Base-by-base conservation (phyloP, 35 echinoderm and acorn worm species). In the Apostichopus californicus region DNA sequence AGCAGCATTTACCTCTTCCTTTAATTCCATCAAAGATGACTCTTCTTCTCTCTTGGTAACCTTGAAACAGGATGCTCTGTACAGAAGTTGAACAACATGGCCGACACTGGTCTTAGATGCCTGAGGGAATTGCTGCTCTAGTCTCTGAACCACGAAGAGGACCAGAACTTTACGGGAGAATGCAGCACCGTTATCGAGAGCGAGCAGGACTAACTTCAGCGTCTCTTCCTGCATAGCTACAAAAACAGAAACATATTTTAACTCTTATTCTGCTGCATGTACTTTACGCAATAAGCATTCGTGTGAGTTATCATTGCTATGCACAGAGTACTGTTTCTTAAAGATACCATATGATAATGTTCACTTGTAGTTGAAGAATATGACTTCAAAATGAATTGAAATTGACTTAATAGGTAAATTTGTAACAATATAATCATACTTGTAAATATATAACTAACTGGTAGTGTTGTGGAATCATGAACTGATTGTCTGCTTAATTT, bases 121-220 rank as follows among this genome's bases (percentile, higher is more conserved):
- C 83, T 98, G 97, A 10, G 97, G 97, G 68, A 98, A 98, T 58
- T 96, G 97, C 68, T 90, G 91, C 77, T 96, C 97, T 28, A 98
- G 95, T 55, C 92, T 91, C 93, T 96, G 95, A 9, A 98, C 97
- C 34, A 98, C 97, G 86, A 98, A 98, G 80, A 98, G 90, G 20
- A 98, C 97, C 79, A 98, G 91, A n/a, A 98, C 97, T 90, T 98
- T 98, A 58, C 97, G 95, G 56, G 97, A 98, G 25, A 98, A 79
- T 34, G 97, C 92, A 7, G 93, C 90, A 20, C 97, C 97, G 80
- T 98, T 93, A 79, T 98, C 97, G 5, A 98, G 89, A 4, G 97
- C 97, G 11, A 98, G 89, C 8, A 98, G 84, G 6, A 98, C 97
- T 52, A 98, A 93, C 77, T 96, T 96, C n/a, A 98, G 68, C 1